Evolutionary conservation across 1,140 invertebrate genomes (phyloP), one percentile per base, ranked within the genome.

Genomic region (Orchesella cincta): DNA sequence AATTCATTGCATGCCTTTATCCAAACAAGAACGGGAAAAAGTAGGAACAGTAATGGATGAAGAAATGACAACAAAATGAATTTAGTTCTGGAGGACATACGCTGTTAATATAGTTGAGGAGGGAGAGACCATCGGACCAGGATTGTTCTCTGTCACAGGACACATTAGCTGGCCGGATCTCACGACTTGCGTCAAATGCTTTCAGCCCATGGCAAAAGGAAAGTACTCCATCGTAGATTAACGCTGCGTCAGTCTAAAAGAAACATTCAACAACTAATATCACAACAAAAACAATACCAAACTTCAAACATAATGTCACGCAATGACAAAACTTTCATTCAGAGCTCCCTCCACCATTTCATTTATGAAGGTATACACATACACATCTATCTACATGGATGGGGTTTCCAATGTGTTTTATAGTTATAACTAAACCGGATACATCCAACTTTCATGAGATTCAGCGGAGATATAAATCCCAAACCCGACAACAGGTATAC

Each of bases 181-280:
- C 83, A 52, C 86, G 90, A 83, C 89, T 88, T 34, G 88, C 86
- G 82, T 94, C 92, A 77, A 94, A 88, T 1, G 91, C 88, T 26
- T 91, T 90, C 57, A 96, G 85, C 23, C 93, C 94, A 81, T 92
- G 88, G 16, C 93, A 94, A 82, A 97, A 92, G 33, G 94, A 90
- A 82, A 94, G 91, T 0, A 97, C 95, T 18, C 94, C 93, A 85
- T 98, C 95, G 85, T 94, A 97, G 81, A 97, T 91, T 70, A 98
- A 86, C 16, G 95, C 95, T 78, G 94, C 93, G 85, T 95, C 93
- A 76, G 94, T 94, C 95, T 98, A 87, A 29, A 89, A 67, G 33
- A 33, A n/a, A 33, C 31, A 67, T 31, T 31, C 62, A 67, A 67
- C 26, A 67, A 67, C 26, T 67, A 18, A 57, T 57, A 57, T 29